phyloP scores from a whole-genome alignment of 2,888 invertebrate genomes.

The Ptycholaimellus sp. region DNA sequence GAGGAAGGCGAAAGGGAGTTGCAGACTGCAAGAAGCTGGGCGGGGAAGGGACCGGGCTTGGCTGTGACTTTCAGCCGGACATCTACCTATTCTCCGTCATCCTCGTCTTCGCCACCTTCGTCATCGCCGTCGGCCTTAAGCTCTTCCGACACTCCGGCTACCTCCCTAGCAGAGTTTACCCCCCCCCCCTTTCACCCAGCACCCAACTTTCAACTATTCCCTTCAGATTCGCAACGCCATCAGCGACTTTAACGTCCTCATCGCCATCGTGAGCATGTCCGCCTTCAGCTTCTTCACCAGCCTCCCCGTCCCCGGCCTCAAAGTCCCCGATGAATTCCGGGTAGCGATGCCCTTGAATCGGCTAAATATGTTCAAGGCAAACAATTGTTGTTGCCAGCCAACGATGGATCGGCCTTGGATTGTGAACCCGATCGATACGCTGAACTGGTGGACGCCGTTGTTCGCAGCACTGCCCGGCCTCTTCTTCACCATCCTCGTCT shows the following conservation, averaged over 20 bases:
- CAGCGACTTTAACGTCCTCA: constrained; percentile 34
- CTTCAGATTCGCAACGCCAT: constrained; percentile 26
- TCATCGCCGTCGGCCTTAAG: constrained; percentile 21
- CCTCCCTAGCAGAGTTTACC: too few species aligned
- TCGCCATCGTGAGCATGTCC: constrained; percentile 32
- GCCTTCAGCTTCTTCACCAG: constrained; percentile 22
- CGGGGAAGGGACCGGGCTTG: constrained; percentile 10
- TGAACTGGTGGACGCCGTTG: constrained; percentile 17
- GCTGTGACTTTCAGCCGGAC: constrained; percentile 21
- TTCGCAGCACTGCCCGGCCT: constrained; percentile 28
- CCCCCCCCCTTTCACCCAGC: too few species aligned
- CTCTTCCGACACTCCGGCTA: constrained; percentile 20
- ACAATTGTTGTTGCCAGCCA: too few species aligned
- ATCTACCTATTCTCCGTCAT: constrained; percentile 26
- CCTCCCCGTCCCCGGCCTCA: constrained; percentile 30
- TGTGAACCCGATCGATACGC: constrained; percentile 10
- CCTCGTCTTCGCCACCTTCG: constrained; percentile 26
- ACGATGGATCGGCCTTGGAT: constrained; percentile 13
- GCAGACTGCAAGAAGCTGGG: constrained; percentile 11
- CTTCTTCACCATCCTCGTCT: constrained; percentile 30
- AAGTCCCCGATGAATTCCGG: constrained; percentile 24
- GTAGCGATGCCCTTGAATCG: too few species aligned
- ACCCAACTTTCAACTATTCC: too few species aligned
- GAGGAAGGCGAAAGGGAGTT: too few species aligned
- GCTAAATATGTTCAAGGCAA: too few species aligned